phyloP scores from a whole-genome alignment of 2,113 vertebrate genomes.

The Burhinus oedicnemus region DNA sequence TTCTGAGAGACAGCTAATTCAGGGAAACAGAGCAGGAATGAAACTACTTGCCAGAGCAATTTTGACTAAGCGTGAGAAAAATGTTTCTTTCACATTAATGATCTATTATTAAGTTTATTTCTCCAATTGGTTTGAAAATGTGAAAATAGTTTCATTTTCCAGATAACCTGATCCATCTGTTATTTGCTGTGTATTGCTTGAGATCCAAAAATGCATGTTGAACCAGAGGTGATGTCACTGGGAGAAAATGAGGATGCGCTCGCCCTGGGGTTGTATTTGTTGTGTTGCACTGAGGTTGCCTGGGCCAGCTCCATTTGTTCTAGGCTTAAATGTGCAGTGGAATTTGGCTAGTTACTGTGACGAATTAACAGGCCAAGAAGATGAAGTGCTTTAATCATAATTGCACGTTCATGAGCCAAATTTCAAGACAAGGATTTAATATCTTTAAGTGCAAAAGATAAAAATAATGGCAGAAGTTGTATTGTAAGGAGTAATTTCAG shows the following conservation, averaged over 20 bases:
- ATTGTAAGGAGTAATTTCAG: neutral
- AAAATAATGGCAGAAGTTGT: conserved; percentile 28
- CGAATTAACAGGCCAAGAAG: neutral
- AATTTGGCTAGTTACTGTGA: neutral
- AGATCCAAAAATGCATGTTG: neutral
- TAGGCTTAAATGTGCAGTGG: neutral
- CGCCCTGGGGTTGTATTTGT: neutral
- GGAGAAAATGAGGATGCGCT: neutral
- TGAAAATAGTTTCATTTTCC: neutral
- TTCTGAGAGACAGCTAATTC: neutral
- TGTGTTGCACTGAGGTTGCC: neutral
- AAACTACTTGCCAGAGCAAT: neutral
- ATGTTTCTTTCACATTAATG: neutral
- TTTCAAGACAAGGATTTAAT: conserved; percentile 23
- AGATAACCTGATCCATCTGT: neutral
- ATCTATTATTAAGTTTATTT: neutral
- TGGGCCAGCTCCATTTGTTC: neutral
- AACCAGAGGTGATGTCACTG: neutral
- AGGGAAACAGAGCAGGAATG: neutral
- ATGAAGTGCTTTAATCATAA: conserved; percentile 30
- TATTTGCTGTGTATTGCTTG: neutral
- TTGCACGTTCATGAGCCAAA: conserved; percentile 6
- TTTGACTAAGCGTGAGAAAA: neutral
- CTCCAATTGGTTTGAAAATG: neutral
- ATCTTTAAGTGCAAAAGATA: conserved; percentile 9